Evolutionary conservation across 2,797 vertebrate species (phyloP).

Genomic region (Geotrypetes seraphini): DNA sequence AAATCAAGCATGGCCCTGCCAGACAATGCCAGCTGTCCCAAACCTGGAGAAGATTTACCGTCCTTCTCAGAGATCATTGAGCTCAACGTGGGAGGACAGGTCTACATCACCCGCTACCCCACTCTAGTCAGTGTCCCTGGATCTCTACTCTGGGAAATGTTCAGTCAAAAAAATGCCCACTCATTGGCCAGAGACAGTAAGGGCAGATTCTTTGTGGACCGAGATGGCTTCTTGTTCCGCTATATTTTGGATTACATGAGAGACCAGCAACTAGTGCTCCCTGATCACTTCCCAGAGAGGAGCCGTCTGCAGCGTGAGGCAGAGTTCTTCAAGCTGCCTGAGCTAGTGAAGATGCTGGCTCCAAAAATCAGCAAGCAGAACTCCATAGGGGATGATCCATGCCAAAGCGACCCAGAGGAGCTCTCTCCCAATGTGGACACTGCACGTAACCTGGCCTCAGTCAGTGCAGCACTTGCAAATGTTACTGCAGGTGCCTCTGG

Average conservation of each 20-base stretch:
- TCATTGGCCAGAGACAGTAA: conserved; percentile 81
- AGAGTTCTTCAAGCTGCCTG: conserved; percentile 80
- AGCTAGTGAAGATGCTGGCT: conserved; percentile 68
- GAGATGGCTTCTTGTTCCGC: conserved; percentile 88
- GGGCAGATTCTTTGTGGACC: conserved; percentile 82
- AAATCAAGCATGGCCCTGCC: conserved; percentile 76
- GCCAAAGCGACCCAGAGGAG: conserved; percentile 76
- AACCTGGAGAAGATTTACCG: conserved; percentile 52
- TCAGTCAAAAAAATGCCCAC: conserved; percentile 59
- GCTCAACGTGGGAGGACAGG: conserved; percentile 87
- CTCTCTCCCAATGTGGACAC: conserved; percentile 43
- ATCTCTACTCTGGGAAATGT: conserved; percentile 83
- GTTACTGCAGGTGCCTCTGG: conserved; percentile 12
- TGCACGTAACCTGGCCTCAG: conserved; percentile 34
- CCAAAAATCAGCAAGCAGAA: conserved; percentile 72
- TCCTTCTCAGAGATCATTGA: conserved; percentile 76
- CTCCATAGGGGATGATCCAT: conserved; percentile 68
- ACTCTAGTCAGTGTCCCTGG: conserved; percentile 75
- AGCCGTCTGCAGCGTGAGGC: conserved; percentile 79
- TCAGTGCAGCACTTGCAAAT: conserved; percentile 24
- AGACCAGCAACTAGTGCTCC: conserved; percentile 77
- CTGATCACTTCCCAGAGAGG: conserved; percentile 85
- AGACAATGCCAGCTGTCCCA: conserved; percentile 47
- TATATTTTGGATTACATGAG: conserved; percentile 85
- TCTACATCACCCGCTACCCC: conserved; percentile 79